These are phyloP conservation scores for Penaeus japonicus DNA, from an alignment of 1,140 invertebrate genomes.

Conservation along the genomic window DNA sequence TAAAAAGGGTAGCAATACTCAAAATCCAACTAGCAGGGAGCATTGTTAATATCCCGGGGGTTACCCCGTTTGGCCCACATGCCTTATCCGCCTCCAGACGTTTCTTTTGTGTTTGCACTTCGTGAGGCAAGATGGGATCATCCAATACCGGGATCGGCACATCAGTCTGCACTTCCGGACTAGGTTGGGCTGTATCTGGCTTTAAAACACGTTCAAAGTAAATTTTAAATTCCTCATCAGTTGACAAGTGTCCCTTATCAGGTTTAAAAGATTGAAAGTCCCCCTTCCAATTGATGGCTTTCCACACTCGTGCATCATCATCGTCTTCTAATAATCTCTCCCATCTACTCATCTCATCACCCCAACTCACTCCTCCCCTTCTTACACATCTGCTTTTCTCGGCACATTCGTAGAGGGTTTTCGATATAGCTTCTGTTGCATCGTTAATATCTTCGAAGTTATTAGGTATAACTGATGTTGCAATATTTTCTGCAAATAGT, in stretches of 20 bases:
- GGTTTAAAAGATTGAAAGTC: not conserved
- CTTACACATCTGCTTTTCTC: too few species aligned
- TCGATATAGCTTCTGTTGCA: too few species aligned
- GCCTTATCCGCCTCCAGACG: constrained; percentile 14
- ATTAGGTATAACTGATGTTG: not conserved
- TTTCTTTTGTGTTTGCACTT: not conserved
- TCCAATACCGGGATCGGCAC: not conserved
- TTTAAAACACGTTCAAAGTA: not conserved
- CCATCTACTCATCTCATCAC: constrained; percentile 2
- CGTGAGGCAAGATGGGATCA: not conserved
- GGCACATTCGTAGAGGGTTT: not conserved
- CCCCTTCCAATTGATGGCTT: too few species aligned
- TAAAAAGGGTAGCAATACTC: not conserved
- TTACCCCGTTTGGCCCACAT: not conserved
- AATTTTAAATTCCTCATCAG: not conserved
- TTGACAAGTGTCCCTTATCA: not conserved
- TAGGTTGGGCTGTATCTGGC: not conserved
- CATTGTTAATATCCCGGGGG: not conserved
- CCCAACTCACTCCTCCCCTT: not conserved
- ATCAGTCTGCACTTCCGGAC: too few species aligned
- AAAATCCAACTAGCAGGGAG: not conserved
- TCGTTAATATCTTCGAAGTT: not conserved
- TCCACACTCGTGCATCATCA: not conserved
- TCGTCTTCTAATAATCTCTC: not conserved
- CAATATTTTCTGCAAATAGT: not conserved